Evolutionary conservation across 2,113 vertebrate species (phyloP).

Genomic region (Laterallus jamaicensis): DNA sequence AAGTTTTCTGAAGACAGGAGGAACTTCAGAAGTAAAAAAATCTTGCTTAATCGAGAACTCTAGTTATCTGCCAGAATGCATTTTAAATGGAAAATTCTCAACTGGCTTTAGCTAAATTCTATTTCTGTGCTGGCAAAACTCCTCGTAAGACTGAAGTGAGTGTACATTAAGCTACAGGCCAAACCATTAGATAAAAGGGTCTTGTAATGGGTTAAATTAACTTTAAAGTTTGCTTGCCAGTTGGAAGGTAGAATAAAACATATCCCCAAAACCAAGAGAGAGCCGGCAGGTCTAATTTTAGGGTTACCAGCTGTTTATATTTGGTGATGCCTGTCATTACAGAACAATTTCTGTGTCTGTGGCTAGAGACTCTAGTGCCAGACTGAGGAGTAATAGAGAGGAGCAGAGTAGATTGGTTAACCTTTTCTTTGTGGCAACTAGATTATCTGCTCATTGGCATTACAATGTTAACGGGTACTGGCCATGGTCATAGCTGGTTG

Average conservation of each 20-base stretch:
- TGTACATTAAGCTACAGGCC: background rate
- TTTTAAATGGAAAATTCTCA: conserved; percentile 1
- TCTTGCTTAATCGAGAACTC: background rate
- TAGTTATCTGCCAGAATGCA: background rate
- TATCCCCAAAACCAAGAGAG: conserved; percentile 50
- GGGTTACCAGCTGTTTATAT: conserved; percentile 62
- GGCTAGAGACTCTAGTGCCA: conserved; percentile 44
- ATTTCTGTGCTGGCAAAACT: background rate
- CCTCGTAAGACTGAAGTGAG: background rate
- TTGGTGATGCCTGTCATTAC: conserved; percentile 61
- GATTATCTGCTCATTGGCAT: conserved; percentile 7
- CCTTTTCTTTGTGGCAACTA: conserved; percentile 19
- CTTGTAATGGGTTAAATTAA: conserved; percentile 44
- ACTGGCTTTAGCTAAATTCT: background rate
- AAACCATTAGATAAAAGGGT: conserved; percentile 2
- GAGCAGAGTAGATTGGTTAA: conserved; percentile 28
- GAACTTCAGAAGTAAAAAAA: conserved; percentile 8
- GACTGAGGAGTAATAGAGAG: conserved; percentile 5
- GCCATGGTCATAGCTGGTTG: background rate
- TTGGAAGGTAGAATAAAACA: conserved; percentile 41
- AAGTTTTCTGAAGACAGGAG: background rate
- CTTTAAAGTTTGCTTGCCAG: conserved; percentile 11
- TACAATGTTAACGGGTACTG: background rate
- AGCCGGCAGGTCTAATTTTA: background rate
- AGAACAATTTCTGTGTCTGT: conserved; percentile 65